Evolutionary conservation across 2,888 invertebrate genomes (phyloP), one percentile per base, ranked within the genome.

Genomic region (Lycocerus yunnanus): DNA sequence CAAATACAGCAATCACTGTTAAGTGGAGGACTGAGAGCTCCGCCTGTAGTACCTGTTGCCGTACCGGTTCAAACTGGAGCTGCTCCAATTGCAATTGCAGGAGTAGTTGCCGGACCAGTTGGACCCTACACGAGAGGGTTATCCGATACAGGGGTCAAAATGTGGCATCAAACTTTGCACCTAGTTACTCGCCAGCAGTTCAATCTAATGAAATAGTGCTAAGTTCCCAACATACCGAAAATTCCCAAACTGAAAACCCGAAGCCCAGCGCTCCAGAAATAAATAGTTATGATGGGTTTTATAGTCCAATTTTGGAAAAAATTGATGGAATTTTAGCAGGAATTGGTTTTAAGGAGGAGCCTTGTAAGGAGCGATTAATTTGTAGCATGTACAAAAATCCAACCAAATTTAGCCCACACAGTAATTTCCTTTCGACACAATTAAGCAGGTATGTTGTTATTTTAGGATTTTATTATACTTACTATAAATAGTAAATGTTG

Each of bases 381-480:
- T 96, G 96, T 84, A 92, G 93, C 78, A 92, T 96, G 89, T 96
- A 96, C 88, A 93, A 93, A 83, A 94, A 94, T 84, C 96, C 96
- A 0, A 89, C 90, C 78, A 92, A 92, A 81, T 96, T 93, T 82
- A 93, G 95, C 75, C 96, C 96, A 0, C 94, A 95, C 84, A 96
- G 96, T 84, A 96, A 96, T 87, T 90, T 95, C 75, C 91, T 96
- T 69, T 96, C 96, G 15, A 94, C 94, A 60, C 95, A 96, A 85
- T 89, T 96, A 65, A 96, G 96, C 91, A 94, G 96, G 96, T 96
- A 86, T 90, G 92, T 89, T 66, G 67, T 43, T 43, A 0, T n/a
- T 13, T n/a, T 11, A 24, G 10, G 24, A 10, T 24, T 6, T 20
- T 20, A 3, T 18, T 18, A n/a, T n/a, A n/a, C n/a, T n/a, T n/a